Evolutionary conservation across 2,888 invertebrate genomes (phyloP).

Genomic region (Pammene fasciana): DNA sequence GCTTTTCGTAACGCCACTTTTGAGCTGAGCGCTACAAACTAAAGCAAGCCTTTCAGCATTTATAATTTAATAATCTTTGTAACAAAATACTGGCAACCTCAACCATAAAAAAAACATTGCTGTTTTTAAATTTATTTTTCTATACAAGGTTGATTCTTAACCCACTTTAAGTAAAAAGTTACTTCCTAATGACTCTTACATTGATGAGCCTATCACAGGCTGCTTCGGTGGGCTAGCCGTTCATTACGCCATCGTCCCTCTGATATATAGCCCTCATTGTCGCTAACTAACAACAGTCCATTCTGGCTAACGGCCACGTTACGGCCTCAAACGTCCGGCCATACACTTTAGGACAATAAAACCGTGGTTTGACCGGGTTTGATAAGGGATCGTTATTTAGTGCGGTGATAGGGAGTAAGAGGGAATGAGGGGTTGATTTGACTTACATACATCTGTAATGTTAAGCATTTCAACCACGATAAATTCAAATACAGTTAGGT

Average conservation of each 20-base stretch:
- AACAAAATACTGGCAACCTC: too few relatives aligned
- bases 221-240: constrained; percentile 50
- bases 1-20: too few relatives aligned
- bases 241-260: constrained; percentile 54
- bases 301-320: constrained; percentile 70
- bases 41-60: too few relatives aligned
- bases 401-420: background rate
- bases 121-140: too few relatives aligned
- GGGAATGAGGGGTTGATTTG: constrained; percentile 1
- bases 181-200: constrained; percentile 45
- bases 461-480: background rate
- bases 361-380: constrained; percentile 40
- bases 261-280: constrained; percentile 76
- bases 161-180: constrained; percentile 1
- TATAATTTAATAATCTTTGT: too few relatives aligned
- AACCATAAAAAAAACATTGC: too few relatives aligned
- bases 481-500: too few relatives aligned
- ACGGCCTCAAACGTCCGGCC: constrained; percentile 60
- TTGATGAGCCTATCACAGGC: constrained; percentile 60
- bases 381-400: constrained; percentile 38
- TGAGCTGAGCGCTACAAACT: too few relatives aligned
- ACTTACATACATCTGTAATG: constrained; percentile 14
- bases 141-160: background rate
- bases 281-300: constrained; percentile 72
- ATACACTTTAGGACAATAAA: constrained; percentile 44